A percentile compares a stretch with the other conserved stretches of the same genome.
These are phyloP conservation scores for Latrodectus elegans DNA, from an alignment of 2,888 invertebrate species.

Conservation along the genomic window DNA sequence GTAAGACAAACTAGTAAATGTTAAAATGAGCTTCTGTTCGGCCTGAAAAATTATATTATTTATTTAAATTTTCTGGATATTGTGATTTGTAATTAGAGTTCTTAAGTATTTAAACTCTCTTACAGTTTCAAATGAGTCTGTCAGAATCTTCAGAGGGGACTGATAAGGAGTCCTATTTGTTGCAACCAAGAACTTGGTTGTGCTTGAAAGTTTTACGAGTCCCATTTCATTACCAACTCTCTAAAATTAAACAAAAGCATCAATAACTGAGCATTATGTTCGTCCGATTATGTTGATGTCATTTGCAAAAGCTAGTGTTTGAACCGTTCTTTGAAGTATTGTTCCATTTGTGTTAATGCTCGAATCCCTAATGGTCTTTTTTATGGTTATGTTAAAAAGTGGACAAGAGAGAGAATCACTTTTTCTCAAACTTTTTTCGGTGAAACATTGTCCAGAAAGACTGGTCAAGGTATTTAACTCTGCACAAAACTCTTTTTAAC, in stretches of 20 bases:
- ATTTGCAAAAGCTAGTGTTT: too few relatives aligned
- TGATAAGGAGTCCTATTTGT: background rate
- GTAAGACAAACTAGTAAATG: too few relatives aligned
- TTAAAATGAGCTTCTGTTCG: background rate
- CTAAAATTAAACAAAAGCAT: too few relatives aligned
- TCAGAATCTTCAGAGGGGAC: background rate
- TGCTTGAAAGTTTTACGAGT: too few relatives aligned
- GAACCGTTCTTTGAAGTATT: too few relatives aligned
- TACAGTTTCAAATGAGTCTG: background rate
- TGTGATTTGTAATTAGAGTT: background rate
- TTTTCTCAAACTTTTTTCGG: background rate
- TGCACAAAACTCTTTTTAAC: background rate
- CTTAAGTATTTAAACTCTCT: background rate
- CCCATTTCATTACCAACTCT: too few relatives aligned
- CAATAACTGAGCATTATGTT: too few relatives aligned
- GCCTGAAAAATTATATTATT: background rate
- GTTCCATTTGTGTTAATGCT: background rate
- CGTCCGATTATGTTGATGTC: too few relatives aligned
- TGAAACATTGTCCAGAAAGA: background rate
- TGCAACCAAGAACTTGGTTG: background rate
- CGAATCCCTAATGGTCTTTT: too few relatives aligned
- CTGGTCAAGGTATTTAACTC: too few relatives aligned
- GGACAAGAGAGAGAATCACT: background rate
- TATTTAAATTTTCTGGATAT: background rate
- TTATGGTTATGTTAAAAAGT: background rate